Base-by-base conservation (phyloP, 2,797 vertebrate genomes). In the Crocodylus rhombifer region DNA sequence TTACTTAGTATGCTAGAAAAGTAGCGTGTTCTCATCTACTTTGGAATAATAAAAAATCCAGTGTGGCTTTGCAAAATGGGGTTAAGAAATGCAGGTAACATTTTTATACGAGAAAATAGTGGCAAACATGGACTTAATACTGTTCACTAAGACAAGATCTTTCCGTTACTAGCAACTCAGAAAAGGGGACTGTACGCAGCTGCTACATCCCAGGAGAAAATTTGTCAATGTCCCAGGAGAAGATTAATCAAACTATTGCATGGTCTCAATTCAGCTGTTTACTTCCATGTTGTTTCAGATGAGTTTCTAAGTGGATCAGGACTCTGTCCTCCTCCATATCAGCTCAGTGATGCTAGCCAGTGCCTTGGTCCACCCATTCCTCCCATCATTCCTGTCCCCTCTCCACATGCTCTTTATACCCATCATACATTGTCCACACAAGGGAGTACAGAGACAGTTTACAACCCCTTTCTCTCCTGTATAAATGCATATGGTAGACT, bases 381-480 rank as follows among this genome's bases (percentile, higher is more conserved):
- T 42, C 33, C 18, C 67, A 71, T 8, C 33, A 71, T 42, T 71
- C 67, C 67, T 36, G 33, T 42, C 33, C 6, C 65, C 18, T 20
- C 30, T 6, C 18, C 18, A 33, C 65, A 4, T 63, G 5, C 0
- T 82, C 1, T 92, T 16, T 83, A 10, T n/a, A 26, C 4, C 61
- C 2, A 8, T 5, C 6, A 5, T 12, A 11, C 13, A 9, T 65
- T 60, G n/a, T 5, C 61, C 7, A 12, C 4, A 36, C 0, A 6
- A 4, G 9, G 36, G 67, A 63, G 33, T 69, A 80, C 33, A 28
- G 6, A 57, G 4, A 42, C 1, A 51, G 42, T 51, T 51, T 51
- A 51, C 42, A 51, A 51, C 42, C 42, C 8, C 62, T 1, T 16
- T 87, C 21, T 88, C 21, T 16, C 12, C 17, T 23, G 3, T 74